Evolutionary conservation across 2,113 vertebrate species (phyloP).

Genomic region (Alethe diademata): DNA sequence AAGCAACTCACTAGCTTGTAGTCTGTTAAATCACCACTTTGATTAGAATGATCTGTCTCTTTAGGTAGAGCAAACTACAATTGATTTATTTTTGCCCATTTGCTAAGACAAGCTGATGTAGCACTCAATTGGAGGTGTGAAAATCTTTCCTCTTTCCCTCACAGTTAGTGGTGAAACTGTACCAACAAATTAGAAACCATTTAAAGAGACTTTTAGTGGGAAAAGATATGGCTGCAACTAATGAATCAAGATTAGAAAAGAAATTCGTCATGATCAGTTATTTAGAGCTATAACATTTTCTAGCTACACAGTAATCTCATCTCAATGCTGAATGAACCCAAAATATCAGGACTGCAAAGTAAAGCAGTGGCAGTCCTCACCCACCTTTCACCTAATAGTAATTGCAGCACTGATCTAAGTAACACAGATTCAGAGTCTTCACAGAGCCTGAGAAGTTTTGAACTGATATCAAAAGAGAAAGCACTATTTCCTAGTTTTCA

Average conservation of each 20-base stretch:
- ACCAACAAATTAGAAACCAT: conserved; percentile 39
- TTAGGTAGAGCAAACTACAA: background rate
- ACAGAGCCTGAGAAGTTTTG: background rate
- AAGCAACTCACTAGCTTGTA: background rate
- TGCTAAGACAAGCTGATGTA: conserved; percentile 35
- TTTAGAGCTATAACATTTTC: background rate
- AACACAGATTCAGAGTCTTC: background rate
- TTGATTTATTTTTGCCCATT: conserved; percentile 48
- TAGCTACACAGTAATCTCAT: background rate
- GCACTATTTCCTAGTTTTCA: background rate
- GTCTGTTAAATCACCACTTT: conserved; percentile 5
- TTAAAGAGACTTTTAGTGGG: background rate
- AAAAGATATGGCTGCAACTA: background rate
- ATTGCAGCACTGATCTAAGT: background rate
- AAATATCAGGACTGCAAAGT: background rate
- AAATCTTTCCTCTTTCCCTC: background rate
- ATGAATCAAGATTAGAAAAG: background rate
- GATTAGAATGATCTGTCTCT: conserved; percentile 52
- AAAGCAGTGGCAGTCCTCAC: background rate
- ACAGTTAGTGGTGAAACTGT: background rate
- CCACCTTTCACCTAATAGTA: background rate
- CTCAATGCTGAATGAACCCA: background rate
- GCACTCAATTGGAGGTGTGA: background rate
- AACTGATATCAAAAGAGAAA: background rate
- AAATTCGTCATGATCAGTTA: background rate